phyloP scores from a whole-genome alignment of 1,140 invertebrate species.

The Diachasma alloeum region DNA sequence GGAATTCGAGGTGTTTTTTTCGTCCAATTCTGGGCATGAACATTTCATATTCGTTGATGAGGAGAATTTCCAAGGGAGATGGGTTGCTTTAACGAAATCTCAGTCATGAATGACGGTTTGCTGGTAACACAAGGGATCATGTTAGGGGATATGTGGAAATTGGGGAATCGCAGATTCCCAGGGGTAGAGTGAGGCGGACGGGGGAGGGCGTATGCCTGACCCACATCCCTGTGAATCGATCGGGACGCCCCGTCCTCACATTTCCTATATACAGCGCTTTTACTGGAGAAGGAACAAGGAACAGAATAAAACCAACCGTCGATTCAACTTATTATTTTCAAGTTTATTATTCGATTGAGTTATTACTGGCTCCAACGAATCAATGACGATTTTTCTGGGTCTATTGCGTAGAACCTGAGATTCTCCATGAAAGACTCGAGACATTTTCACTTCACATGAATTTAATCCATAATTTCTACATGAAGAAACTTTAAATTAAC shows the following conservation, averaged over 20 bases:
- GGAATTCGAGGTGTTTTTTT: too few relatives aligned
- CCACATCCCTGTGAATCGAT: conserved; percentile 50
- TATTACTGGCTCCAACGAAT: neutral
- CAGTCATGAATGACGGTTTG: neutral
- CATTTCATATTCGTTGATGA: too few relatives aligned
- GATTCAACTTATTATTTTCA: neutral
- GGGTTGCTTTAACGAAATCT: neutral
- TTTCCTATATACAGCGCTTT: neutral
- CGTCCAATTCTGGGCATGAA: too few relatives aligned
- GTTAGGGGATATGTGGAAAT: neutral
- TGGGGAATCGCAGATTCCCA: neutral
- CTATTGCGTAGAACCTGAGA: too few relatives aligned
- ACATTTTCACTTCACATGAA: too few relatives aligned
- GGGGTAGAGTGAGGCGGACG: neutral
- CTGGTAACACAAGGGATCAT: neutral
- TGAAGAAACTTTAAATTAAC: too few relatives aligned
- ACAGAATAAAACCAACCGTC: neutral
- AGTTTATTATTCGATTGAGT: neutral
- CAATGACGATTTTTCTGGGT: neutral
- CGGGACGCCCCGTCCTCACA: conserved; percentile 32
- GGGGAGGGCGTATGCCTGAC: conserved; percentile 51
- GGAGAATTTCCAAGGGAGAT: too few relatives aligned
- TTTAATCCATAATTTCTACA: too few relatives aligned
- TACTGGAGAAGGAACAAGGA: neutral
- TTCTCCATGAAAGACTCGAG: too few relatives aligned